Base-by-base conservation (phyloP, 2,113 vertebrate species). In the Micronisus gabar region DNA sequence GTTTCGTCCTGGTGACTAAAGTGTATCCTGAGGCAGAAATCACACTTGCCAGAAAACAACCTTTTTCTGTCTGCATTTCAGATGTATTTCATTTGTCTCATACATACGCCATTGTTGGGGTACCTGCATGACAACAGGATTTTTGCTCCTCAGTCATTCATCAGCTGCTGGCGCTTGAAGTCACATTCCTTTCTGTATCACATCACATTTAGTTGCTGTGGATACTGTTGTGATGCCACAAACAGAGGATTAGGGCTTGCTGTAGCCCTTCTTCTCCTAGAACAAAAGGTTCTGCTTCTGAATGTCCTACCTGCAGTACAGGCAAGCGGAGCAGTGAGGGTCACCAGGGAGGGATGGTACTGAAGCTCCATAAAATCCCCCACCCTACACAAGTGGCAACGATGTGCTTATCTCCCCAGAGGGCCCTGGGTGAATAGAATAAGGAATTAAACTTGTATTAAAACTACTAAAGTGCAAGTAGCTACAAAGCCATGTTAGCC, bases 101-200 rank as follows among this genome's bases (percentile, higher is more conserved):
- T 56, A n/a, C 65, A 17, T 32, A 48, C 30, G 41, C 59, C 74
- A 65, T 84, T 91, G 40, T 84, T 93, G 87, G 86, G 76, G 82
- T 95, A 93, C 89, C 71, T 86, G 68, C 85, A 84, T 79, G 74
- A 90, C 88, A 96, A 92, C 21, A 70, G 71, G 36, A 81, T 53
- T 97, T 93, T 90, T 95, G 22, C 63, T 91, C 73, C 76, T 97
- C 43, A 74, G 68, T 92, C 80, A 71, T 97, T 92, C 90, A 90
- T 92, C 83, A 92, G 50, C 93, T 94, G 63, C 90, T 95, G 96
- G 91, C 95, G 84, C 61, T 92, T 43, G 48, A 86, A 97, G 81
- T 94, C 91, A 91, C 95, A 96, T 97, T 98, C 96, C 94, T 95
- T 97, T 97, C 93, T 81, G 72, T 95, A 95, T 79, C 93, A 94